A percentile compares a stretch with the other conserved stretches of the same genome.
phyloP scores from a whole-genome alignment of 2,888 invertebrate species.

The Ectemnius cavifrons region DNA sequence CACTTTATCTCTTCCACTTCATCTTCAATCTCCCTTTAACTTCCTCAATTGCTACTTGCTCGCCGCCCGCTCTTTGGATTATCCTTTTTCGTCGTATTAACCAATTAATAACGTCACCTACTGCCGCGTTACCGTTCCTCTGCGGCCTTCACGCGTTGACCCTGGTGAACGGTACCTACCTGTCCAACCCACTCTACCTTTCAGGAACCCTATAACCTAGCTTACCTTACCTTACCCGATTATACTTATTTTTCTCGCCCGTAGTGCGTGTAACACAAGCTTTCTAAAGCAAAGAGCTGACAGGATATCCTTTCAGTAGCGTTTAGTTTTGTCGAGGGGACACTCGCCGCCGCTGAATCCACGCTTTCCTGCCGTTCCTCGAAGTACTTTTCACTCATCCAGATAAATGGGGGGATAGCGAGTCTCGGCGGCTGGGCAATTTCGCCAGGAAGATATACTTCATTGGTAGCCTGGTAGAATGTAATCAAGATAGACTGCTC shows the following conservation, averaged over 20 bases:
- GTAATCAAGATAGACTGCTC: constrained; percentile 43
- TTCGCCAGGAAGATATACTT: constrained; percentile 31
- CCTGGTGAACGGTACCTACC: constrained; percentile 68
- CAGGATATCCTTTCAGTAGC: too few relatives aligned
- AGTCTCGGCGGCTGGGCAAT: constrained; percentile 17
- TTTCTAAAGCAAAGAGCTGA: too few relatives aligned
- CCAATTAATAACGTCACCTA: constrained; percentile 75
- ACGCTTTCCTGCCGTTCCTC: too few relatives aligned
- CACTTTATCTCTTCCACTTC: background rate
- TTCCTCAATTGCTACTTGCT: constrained; percentile 30
- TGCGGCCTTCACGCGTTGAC: constrained; percentile 60
- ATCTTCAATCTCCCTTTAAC: constrained; percentile 14
- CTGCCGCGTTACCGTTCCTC: constrained; percentile 64
- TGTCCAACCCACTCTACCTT: constrained; percentile 55
- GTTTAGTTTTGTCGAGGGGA: too few relatives aligned
- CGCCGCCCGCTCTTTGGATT: constrained; percentile 39
- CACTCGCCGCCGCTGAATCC: too few relatives aligned
- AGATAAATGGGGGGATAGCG: constrained; percentile 29
- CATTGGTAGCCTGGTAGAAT: constrained; percentile 42
- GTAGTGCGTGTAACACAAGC: too few relatives aligned
- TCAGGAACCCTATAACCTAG: constrained; percentile 61
- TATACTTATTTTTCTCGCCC: constrained; percentile 15
- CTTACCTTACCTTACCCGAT: constrained; percentile 46
- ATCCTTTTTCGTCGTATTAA: constrained; percentile 65
- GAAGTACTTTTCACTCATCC: background rate